These are phyloP conservation scores for Spatulosminthurus flaviceps DNA, from an alignment of 2,888 invertebrate genomes.

Conservation along the genomic window DNA sequence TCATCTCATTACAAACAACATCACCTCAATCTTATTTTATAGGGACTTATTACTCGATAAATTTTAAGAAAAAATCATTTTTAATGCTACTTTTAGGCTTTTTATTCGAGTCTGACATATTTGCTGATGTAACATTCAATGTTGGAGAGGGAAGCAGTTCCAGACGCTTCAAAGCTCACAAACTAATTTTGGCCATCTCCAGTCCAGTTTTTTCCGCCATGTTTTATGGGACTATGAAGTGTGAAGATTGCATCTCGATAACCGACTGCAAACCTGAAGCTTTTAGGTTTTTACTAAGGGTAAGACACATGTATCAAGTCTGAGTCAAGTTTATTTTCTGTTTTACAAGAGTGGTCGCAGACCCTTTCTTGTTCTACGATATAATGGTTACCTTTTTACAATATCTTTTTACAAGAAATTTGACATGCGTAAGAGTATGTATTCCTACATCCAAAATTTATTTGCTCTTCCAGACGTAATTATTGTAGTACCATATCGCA, in stretches of 20 bases:
- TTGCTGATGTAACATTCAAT: slow-evolving; percentile 24
- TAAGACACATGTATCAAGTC: slow-evolving; percentile 15
- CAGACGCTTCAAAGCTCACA: slow-evolving; percentile 51
- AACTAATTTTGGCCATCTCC: slow-evolving; percentile 55
- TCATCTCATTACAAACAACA: no score
- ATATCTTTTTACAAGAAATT: not conserved
- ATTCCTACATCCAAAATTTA: no score
- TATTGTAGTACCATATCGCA: no score
- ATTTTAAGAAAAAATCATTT: no score
- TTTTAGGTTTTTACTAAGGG: slow-evolving; percentile 53
- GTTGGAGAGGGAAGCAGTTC: slow-evolving; percentile 18
- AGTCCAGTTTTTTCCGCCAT: slow-evolving; percentile 61
- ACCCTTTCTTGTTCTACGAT: not conserved
- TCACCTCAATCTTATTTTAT: no score
- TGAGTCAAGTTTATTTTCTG: not conserved
- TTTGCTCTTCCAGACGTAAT: no score
- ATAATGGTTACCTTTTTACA: slow-evolving; percentile 21
- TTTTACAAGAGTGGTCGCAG: not conserved
- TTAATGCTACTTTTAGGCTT: not conserved
- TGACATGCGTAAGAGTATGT: not conserved
- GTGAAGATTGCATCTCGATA: slow-evolving; percentile 47
- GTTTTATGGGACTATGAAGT: slow-evolving; percentile 54
- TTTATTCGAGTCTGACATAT: slow-evolving; percentile 32
- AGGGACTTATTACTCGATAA: no score
- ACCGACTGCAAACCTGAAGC: slow-evolving; percentile 56